phyloP scores from a whole-genome alignment of 1,140 invertebrate species.

The Drosophila nigrodunni region DNA sequence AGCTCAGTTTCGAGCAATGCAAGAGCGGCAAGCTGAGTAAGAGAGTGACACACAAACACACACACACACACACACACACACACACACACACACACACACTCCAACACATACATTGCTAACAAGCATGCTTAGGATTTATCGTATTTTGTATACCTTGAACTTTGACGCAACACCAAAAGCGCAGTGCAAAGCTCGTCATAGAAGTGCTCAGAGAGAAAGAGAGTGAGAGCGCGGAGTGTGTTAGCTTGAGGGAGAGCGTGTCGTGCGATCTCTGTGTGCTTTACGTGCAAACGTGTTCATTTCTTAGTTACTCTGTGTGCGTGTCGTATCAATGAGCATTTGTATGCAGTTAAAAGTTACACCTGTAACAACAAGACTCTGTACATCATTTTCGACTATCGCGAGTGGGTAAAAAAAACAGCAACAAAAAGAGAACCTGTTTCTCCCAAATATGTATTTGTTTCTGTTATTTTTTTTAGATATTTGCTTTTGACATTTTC shows the following conservation, averaged over 20 bases:
- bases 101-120: slow-evolving; percentile 17
- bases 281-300: slow-evolving; percentile 30
- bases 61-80: slow-evolving; percentile 1
- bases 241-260: not conserved
- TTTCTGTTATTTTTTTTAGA: slow-evolving; percentile 27
- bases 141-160: slow-evolving; percentile 69
- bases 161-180: slow-evolving; percentile 61
- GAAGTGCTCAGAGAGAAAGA: slow-evolving; percentile 1
- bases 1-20: slow-evolving; percentile 60
- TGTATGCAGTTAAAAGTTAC: slow-evolving; percentile 23
- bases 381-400: slow-evolving; percentile 26
- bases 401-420: slow-evolving; percentile 7
- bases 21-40: slow-evolving; percentile 19
- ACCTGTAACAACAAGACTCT: slow-evolving; percentile 38
- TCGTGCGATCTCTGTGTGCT: not conserved
- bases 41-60: not conserved
- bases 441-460: slow-evolving; percentile 17
- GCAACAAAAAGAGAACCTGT: slow-evolving; percentile 30
- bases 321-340: slow-evolving; percentile 34
- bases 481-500: slow-evolving; percentile 63
- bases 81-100: not conserved
- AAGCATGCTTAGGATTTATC: slow-evolving; percentile 56
- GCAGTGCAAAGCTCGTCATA: slow-evolving; percentile 34
- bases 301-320: not conserved
- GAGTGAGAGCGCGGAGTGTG: not conserved